These are phyloP conservation scores for Agrotis puta DNA, from an alignment of 2,888 invertebrate species.

Conservation along the genomic window DNA sequence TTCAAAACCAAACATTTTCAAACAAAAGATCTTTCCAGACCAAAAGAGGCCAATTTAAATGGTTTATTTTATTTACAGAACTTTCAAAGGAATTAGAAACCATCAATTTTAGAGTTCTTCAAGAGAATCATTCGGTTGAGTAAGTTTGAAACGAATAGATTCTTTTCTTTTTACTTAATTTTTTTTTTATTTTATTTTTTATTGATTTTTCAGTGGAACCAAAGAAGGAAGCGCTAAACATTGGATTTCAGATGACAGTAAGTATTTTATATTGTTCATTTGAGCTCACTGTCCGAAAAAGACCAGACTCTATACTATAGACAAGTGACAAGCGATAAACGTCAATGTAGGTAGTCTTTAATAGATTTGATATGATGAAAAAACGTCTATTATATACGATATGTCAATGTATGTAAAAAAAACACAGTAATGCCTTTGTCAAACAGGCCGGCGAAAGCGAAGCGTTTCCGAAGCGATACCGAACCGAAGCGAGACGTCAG, in stretches of 20 bases:
- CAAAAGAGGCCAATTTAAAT: constrained; percentile 5
- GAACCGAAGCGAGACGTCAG: no score
- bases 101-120: constrained; percentile 50
- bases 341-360: no score
- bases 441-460: no score
- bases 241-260: constrained; percentile 48
- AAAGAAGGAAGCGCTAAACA: constrained; percentile 18
- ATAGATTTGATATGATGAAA: no score
- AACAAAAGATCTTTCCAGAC: background rate
- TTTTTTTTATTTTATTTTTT: background rate
- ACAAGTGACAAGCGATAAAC: no score
- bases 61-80: constrained; percentile 60
- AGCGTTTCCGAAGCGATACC: no score
- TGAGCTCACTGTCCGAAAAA: no score
- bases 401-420: no score
- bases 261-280: constrained; percentile 5
- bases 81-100: constrained; percentile 66
- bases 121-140: constrained; percentile 29
- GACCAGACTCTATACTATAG: no score
- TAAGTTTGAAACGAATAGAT: constrained; percentile 27
- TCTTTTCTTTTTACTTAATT: background rate
- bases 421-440: no score
- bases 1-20: constrained; percentile 6
- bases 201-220: constrained; percentile 22
- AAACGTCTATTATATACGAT: no score